These are phyloP conservation scores for Heliconius cydno DNA, from an alignment of 2,888 invertebrate genomes.

Conservation along the genomic window DNA sequence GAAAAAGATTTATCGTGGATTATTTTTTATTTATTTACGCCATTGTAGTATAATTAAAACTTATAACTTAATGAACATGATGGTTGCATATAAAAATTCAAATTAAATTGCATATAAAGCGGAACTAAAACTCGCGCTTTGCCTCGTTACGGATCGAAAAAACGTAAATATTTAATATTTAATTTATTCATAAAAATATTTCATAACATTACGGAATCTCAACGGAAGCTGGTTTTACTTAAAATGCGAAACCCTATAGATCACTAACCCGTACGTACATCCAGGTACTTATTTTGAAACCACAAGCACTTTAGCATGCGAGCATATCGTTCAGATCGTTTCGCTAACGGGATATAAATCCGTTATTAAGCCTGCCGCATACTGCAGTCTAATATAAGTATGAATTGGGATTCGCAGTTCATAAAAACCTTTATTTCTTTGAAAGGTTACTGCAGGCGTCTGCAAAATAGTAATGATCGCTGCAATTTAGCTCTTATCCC, in stretches of 20 bases:
- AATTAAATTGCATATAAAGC: too few species aligned
- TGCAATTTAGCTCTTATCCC: conserved; percentile 23
- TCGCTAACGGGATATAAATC: conserved; percentile 20
- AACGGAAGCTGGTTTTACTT: background rate
- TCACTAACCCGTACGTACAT: background rate
- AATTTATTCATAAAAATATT: too few species aligned
- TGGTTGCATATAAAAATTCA: too few species aligned
- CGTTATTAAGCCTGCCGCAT: conserved; percentile 28
- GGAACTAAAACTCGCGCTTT: too few species aligned
- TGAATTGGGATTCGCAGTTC: conserved; percentile 22
- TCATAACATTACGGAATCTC: background rate
- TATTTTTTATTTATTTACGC: too few species aligned
- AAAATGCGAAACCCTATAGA: background rate
- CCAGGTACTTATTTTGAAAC: background rate
- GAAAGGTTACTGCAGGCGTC: conserved; percentile 31
- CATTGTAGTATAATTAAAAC: too few species aligned
- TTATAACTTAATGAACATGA: too few species aligned
- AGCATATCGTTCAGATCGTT: conserved; percentile 15
- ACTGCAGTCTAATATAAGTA: conserved; percentile 31
- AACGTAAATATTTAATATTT: too few species aligned
- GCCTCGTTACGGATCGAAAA: too few species aligned
- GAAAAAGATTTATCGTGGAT: too few species aligned
- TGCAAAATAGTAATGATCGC: conserved; percentile 7
- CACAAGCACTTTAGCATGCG: background rate
- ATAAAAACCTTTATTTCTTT: conserved; percentile 33